These are phyloP conservation scores for Heliocidaris tuberculata DNA, from an alignment of 35 echinoderm and acorn worm species.

Conservation along the genomic window DNA sequence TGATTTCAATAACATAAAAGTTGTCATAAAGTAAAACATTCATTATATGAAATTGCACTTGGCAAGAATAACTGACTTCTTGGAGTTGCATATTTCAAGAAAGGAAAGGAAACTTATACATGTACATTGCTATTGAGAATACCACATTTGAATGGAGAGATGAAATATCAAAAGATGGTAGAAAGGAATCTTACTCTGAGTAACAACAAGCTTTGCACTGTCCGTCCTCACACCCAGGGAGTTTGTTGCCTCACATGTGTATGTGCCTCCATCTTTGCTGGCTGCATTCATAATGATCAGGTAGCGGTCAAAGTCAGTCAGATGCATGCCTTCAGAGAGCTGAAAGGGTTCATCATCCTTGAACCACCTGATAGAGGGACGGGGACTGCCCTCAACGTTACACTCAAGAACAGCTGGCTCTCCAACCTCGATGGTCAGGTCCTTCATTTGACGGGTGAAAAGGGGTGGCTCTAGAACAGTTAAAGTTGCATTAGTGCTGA, in stretches of 20 bases:
- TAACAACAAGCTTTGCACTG: slow-evolving; percentile 58
- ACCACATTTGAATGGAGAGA: neutral
- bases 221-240: slow-evolving; percentile 53
- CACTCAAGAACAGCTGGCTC: slow-evolving; percentile 81
- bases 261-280: slow-evolving; percentile 65
- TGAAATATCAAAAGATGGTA: neutral
- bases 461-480: slow-evolving; percentile 81
- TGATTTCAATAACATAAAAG: no score
- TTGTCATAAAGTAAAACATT: no score
- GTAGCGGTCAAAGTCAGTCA: slow-evolving; percentile 62
- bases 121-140: neutral
- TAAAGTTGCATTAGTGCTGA: slow-evolving; percentile 85
- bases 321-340: slow-evolving; percentile 54
- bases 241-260: slow-evolving; percentile 79
- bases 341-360: slow-evolving; percentile 65
- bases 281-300: slow-evolving; percentile 69
- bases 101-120: neutral
- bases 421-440: slow-evolving; percentile 56
- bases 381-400: slow-evolving; percentile 67
- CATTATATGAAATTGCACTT: neutral
- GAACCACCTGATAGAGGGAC: slow-evolving; percentile 72
- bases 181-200: slow-evolving; percentile 47
- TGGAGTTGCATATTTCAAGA: neutral
- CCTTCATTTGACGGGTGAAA: slow-evolving; percentile 55
- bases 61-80: neutral